phyloP scores from a whole-genome alignment of 1,140 invertebrate species.

The Contarinia nasturtii region DNA sequence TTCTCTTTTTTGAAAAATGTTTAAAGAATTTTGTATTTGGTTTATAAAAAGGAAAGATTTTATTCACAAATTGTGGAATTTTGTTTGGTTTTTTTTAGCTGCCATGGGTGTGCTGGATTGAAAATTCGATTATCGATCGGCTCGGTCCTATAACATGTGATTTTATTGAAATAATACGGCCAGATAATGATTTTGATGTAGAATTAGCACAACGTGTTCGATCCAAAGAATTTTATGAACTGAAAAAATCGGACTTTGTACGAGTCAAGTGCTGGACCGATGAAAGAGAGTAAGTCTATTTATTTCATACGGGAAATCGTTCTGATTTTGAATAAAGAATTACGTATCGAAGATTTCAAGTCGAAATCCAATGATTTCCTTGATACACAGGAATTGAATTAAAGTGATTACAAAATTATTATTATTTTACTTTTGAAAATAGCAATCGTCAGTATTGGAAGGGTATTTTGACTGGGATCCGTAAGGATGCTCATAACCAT shows the following conservation, averaged over 20 bases:
- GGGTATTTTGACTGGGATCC: slow-evolving; percentile 5
- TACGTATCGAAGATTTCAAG: no score
- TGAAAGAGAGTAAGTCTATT: slow-evolving; percentile 24
- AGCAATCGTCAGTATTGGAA: slow-evolving; percentile 17
- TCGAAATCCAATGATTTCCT: no score
- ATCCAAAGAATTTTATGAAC: slow-evolving; percentile 33
- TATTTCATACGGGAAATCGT: no score
- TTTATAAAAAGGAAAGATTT: no score
- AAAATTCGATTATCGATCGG: slow-evolving; percentile 24
- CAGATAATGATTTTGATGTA: slow-evolving; percentile 31
- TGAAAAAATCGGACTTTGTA: slow-evolving; percentile 45
- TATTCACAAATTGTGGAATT: no score
- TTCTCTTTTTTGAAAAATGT: no score
- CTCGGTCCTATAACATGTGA: slow-evolving; percentile 31
- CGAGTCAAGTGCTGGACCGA: slow-evolving; percentile 32
- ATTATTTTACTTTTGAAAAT: no score
- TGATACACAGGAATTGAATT: no score
- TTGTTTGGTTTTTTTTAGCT: slow-evolving; percentile 18
- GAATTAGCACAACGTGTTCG: slow-evolving; percentile 27
- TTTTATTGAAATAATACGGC: slow-evolving; percentile 38
- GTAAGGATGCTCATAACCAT: background rate
- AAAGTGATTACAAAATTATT: no score
- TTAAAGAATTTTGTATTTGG: no score
- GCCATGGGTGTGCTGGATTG: slow-evolving; percentile 31
- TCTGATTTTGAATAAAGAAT: no score